A percentile compares a stretch with the other conserved stretches of the same genome.
phyloP scores from a whole-genome alignment of 1,140 invertebrate genomes.

The Drosophila busckii region DNA sequence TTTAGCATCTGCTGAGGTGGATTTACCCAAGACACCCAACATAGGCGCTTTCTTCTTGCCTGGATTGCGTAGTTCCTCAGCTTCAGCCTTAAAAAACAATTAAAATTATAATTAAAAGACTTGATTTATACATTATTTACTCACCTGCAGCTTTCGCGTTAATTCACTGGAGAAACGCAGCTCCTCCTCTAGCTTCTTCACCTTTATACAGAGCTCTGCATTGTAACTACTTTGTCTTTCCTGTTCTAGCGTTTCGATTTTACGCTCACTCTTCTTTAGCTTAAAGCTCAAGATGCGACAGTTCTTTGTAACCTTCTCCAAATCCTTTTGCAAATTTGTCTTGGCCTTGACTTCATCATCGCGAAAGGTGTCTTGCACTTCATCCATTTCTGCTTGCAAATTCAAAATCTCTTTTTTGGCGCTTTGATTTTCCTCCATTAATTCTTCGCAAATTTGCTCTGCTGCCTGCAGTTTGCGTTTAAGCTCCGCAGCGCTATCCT shows the following conservation, averaged over 20 bases:
- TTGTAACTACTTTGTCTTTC: constrained; percentile 86
- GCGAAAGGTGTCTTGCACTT: constrained; percentile 98
- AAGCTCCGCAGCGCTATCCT: constrained; percentile 83
- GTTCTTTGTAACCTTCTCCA: constrained; percentile 98
- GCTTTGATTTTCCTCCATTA: constrained; percentile 98
- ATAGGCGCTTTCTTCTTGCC: constrained; percentile 83
- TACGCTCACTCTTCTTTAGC: constrained; percentile 95
- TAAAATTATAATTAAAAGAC: background rate
- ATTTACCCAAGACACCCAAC: constrained; percentile 81
- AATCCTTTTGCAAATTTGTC: constrained; percentile 93
- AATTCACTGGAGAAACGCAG: constrained; percentile 90
- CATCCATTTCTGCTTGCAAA: constrained; percentile 97
- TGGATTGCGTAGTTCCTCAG: constrained; percentile 81
- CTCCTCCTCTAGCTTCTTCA: constrained; percentile 90
- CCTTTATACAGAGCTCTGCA: constrained; percentile 82
- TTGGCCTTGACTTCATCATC: constrained; percentile 99
- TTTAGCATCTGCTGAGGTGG: constrained; percentile 82
- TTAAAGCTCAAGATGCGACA: constrained; percentile 99
- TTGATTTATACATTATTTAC: background rate
- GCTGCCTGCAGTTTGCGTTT: constrained; percentile 89
- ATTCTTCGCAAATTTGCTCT: constrained; percentile 92
- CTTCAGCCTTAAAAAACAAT: constrained; percentile 64
- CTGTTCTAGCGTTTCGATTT: constrained; percentile 91
- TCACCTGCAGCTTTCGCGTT: constrained; percentile 81
- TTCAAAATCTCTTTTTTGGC: constrained; percentile 96